Percentiles rank a stretch among this genome's conserved stretches.
These are phyloP conservation scores for Polydrusus cervinus DNA, from an alignment of 2,888 invertebrate species.

Conservation along the genomic window DNA sequence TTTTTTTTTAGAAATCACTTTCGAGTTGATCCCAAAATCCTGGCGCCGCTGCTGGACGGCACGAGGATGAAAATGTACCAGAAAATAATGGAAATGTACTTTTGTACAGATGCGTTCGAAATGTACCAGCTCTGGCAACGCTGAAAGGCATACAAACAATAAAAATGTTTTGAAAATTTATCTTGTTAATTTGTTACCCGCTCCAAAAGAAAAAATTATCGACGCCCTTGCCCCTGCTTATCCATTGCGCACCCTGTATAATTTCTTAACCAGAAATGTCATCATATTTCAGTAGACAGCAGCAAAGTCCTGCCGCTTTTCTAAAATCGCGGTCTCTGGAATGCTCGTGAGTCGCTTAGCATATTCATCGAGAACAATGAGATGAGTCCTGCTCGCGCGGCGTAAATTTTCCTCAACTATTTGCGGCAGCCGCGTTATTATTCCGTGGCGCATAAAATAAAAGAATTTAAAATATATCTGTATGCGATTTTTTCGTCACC, in stretches of 20 bases:
- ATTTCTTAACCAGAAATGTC: constrained; percentile 18
- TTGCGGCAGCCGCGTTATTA: constrained; percentile 70
- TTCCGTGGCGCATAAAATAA: constrained; percentile 69
- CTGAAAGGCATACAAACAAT: too few relatives aligned
- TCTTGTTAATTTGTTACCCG: too few relatives aligned
- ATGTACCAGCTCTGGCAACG: too few relatives aligned
- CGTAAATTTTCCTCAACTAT: constrained; percentile 72
- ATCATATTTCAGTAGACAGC: constrained; percentile 22
- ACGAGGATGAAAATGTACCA: too few relatives aligned
- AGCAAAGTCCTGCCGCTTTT: constrained; percentile 18
- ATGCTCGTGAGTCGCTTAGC: constrained; percentile 64
- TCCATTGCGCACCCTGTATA: neutral
- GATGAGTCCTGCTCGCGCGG: constrained; percentile 67
- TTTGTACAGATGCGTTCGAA: too few relatives aligned
- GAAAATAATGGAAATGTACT: too few relatives aligned
- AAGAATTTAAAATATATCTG: constrained; percentile 70
- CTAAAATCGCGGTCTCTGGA: constrained; percentile 32
- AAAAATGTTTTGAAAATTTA: too few relatives aligned
- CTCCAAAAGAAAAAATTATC: too few relatives aligned
- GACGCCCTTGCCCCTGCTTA: too few relatives aligned
- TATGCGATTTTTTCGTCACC: constrained; percentile 71
- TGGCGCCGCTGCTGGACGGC: too few relatives aligned
- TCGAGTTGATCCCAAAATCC: too few relatives aligned
- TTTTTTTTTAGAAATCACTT: too few relatives aligned
- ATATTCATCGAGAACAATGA: constrained; percentile 71